Base-by-base conservation (phyloP, 2,113 vertebrate genomes). In the Danionella cerebrum region DNA sequence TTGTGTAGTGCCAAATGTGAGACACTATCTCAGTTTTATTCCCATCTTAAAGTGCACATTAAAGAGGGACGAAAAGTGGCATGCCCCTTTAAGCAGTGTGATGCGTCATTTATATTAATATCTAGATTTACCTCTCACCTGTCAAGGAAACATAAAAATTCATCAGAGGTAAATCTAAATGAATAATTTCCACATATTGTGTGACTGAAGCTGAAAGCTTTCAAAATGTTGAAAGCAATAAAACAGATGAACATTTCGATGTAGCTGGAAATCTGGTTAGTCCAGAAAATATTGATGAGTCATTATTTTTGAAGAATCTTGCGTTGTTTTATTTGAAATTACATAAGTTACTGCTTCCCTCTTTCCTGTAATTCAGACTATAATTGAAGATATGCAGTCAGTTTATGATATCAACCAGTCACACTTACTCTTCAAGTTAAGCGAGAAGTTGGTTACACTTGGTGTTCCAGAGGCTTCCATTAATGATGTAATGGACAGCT, bases 351-450 rank as follows among this genome's bases (percentile, higher is more conserved):
- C n/a, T 39, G 36, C 36, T 39, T 39, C 13, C 36, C 12, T 11
- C 36, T 6, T 33, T n/a, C n/a, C 36, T 12, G 36, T 39, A 4
- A 39, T 39, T 39, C 36, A 39, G 36, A 39, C 12, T 13, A 11
- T 39, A 24, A 52, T 60, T 64, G 58, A 69, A 55, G 50, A 69
- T 16, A 29, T 73, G 16, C 27, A 69, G 36, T 21, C 47, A 63
- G 18, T 69, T 13, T 21, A 69, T 57, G 58, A 74, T 6, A 4
- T 67, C 24, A 69, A 35, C 33, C 60, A 41, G 38, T 66, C 54
- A 41, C 60, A 63, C 12, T 2, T 55, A 50, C 55, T 73, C 19
- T 67, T 39, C 21, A 73, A 62, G 27, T 31, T 73, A 25, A 41
- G 55, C 4, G 47, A 68, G 24, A 76, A 76, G 7, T 58, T 76